Evolutionary conservation across 2,797 vertebrate genomes (phyloP).

Genomic region (Phoebastria nigripes): DNA sequence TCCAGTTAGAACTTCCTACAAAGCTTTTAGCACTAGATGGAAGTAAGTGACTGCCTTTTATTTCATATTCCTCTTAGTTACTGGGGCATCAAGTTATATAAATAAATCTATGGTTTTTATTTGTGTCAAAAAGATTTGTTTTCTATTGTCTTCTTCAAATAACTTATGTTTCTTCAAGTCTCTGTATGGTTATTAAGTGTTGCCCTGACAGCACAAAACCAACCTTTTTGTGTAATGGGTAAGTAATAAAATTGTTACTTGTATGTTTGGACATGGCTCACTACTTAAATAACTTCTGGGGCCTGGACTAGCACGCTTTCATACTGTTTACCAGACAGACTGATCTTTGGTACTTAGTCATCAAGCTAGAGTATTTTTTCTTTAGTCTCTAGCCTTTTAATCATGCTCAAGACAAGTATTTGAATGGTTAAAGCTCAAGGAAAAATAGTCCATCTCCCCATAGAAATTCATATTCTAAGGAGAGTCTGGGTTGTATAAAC

Average conservation of each 20-base stretch:
- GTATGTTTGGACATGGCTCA: neutral
- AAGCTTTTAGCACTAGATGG: slow-evolving; percentile 98
- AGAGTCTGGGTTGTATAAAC: neutral
- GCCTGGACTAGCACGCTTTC: neutral
- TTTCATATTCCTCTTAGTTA: neutral
- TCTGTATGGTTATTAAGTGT: neutral
- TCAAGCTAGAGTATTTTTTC: neutral
- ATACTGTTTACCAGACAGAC: rapidly evolving
- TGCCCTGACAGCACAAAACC: neutral
- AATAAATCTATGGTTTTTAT: neutral
- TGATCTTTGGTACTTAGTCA: neutral
- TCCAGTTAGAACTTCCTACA: slow-evolving; percentile 95
- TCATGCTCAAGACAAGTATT: neutral
- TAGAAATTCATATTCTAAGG: neutral
- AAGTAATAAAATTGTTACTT: neutral
- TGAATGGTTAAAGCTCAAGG: neutral
- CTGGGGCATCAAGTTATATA: neutral
- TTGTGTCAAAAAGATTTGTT: neutral
- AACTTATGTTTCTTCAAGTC: neutral
- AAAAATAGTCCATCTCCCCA: neutral
- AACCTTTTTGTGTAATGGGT: neutral
- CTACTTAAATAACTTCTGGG: neutral
- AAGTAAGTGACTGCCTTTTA: slow-evolving; percentile 83
- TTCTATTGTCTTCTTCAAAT: neutral
- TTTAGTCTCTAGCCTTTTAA: neutral